Evolutionary conservation across 2,888 invertebrate species (phyloP), one percentile per base, ranked within the genome.

Genomic region (Dryomyza anilis): DNA sequence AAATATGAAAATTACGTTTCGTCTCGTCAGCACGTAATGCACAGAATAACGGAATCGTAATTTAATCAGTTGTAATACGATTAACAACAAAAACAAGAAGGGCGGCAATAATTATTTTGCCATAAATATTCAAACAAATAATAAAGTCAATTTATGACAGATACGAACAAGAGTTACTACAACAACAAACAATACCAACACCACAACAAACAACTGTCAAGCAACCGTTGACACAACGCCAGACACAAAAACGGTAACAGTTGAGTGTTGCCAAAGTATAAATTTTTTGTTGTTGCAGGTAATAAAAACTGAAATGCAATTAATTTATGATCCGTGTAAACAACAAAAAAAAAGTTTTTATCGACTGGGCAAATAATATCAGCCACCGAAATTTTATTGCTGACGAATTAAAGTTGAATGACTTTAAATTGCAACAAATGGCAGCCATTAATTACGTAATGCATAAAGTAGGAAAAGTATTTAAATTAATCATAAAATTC

Each of bases 81-180:
- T 29, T n/a, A 55, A 33, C 16, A 55, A 19, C 30, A 55, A 52
- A 14, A 55, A 55, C 12, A 53, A 16, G 16, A 25, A 30, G 8
- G 21, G 5, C 55, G 39, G n/a, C 39, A 36, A 56, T 56, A 16
- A 33, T 55, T 30, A 56, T 19, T 36, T 56, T 36, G 56, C 36
- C 36, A 56, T 56, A 23, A 56, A 56, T 56, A 23, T 56, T 23
- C 21, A 36, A 56, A 56, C 33, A 33, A 48, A 33, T 55, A 33
- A 55, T 33, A 55, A 23, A 56, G 45, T 58, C 29, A 46, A 21
- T 45, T 29, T 29, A 58, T 58, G 29, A 30, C 46, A 23, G 30
- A 21, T 29, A 45, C 25, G n/a, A 45, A 45, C 27, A 58, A 30
- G 19, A 45, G 14, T 29, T 45, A 25, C 25, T 8, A 57, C 27